phyloP scores from a whole-genome alignment of 2,888 invertebrate species.

The Gibbula magus region DNA sequence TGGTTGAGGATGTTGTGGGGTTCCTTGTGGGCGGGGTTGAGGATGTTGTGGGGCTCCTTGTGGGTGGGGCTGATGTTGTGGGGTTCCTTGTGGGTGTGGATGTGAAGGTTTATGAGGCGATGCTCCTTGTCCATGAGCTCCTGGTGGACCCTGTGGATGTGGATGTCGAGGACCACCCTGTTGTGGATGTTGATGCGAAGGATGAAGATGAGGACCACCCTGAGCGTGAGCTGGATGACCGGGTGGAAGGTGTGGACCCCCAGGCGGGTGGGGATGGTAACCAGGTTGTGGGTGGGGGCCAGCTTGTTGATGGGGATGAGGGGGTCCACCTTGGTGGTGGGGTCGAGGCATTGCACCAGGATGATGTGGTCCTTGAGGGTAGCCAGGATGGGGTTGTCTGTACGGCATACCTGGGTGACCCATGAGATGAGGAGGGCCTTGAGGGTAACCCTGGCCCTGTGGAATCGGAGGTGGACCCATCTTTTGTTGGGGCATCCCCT shows the following conservation, averaged over 20 bases:
- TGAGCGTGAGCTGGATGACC: constrained; percentile 25
- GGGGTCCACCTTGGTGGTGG: constrained; percentile 27
- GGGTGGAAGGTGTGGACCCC: constrained; percentile 29
- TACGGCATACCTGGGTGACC: constrained; percentile 10
- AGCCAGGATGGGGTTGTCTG: constrained; percentile 30
- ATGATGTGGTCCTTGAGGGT: constrained; percentile 28
- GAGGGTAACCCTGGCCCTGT: constrained; percentile 25
- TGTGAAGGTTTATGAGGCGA: constrained; percentile 29
- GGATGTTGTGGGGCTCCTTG: too few species aligned
- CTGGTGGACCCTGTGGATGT: not conserved
- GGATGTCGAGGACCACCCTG: constrained; percentile 29
- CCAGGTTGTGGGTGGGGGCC: constrained; percentile 22
- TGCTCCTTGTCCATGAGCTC: not conserved
- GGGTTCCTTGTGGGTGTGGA: constrained; percentile 21
- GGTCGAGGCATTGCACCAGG: constrained; percentile 36
- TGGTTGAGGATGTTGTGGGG: not conserved
- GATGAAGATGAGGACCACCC: constrained; percentile 30
- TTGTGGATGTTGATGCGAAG: constrained; percentile 26
- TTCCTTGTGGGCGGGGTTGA: not conserved
- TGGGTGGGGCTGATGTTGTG: too few species aligned
- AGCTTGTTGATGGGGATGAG: constrained; percentile 4
- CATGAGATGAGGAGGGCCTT: constrained; percentile 27
- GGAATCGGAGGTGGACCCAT: constrained; percentile 28
- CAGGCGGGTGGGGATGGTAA: constrained; percentile 29
- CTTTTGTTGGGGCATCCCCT: constrained; percentile 23